Evolutionary conservation across 2,113 vertebrate genomes (phyloP).

Genomic region (Cynoglossus semilaevis): DNA sequence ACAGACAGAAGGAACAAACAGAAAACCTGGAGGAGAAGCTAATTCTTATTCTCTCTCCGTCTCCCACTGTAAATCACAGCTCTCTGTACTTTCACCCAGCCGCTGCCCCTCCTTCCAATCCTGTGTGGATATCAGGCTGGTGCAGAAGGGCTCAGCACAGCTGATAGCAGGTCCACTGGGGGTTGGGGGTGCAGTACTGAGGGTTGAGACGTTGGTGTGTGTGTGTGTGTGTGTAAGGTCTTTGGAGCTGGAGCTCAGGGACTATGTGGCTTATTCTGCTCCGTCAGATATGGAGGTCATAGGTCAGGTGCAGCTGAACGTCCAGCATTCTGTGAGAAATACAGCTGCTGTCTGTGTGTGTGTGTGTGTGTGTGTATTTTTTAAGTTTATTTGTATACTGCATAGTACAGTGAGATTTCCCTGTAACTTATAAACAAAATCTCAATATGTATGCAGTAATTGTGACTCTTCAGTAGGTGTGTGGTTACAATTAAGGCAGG

Average conservation of each 20-base stretch:
- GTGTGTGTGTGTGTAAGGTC: slow-evolving; percentile 16
- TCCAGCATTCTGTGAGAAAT: slow-evolving; percentile 18
- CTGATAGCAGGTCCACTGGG: slow-evolving; percentile 74
- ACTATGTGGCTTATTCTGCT: slow-evolving; percentile 66
- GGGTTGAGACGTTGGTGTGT: slow-evolving; percentile 51
- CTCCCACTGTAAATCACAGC: slow-evolving; percentile 67
- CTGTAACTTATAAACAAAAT: slow-evolving; percentile 1
- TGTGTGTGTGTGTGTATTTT: not conserved
- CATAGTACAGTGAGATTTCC: not conserved
- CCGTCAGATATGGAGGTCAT: slow-evolving; percentile 67
- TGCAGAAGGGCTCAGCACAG: slow-evolving; percentile 72
- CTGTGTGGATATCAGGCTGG: slow-evolving; percentile 72
- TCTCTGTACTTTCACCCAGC: slow-evolving; percentile 52
- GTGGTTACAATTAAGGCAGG: not conserved
- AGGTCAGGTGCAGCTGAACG: slow-evolving; percentile 48
- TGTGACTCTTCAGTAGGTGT: slow-evolving; percentile 20
- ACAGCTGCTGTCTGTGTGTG: slow-evolving; percentile 13
- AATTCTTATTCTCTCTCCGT: slow-evolving; percentile 49
- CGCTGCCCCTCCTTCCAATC: slow-evolving; percentile 57
- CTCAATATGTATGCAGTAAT: slow-evolving; percentile 15
- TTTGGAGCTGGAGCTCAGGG: slow-evolving; percentile 52
- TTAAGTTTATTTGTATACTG: slow-evolving; percentile 4
- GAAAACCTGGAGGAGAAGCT: slow-evolving; percentile 42
- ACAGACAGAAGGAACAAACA: slow-evolving; percentile 53
- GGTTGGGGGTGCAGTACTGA: slow-evolving; percentile 54